Conservation (phyloP, 2,113 vertebrate species). For the Cyrtonyx montezumae region DNA sequence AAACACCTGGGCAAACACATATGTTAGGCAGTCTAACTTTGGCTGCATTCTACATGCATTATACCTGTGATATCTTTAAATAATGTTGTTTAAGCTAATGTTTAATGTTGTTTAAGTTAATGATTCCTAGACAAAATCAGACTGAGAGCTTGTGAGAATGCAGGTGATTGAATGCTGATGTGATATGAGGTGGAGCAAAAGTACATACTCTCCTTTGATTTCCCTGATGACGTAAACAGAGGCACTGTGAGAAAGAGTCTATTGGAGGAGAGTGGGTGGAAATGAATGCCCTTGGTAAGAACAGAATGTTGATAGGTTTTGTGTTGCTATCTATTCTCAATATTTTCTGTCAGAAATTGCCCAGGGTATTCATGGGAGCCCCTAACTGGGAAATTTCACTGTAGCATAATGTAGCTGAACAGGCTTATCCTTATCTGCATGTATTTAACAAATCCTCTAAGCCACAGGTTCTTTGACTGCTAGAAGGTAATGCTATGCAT, state of each 20-base stretch:
- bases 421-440: neutral
- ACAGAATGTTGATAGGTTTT: neutral
- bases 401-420: neutral
- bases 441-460: neutral
- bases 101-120: neutral
- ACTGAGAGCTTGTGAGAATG: neutral
- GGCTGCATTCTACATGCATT: neutral
- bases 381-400: neutral
- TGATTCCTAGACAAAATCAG: neutral
- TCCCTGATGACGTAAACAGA: neutral
- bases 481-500: neutral
- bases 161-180: neutral
- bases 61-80: neutral
- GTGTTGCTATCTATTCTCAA: neutral
- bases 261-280: neutral
- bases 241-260: neutral
- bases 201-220: neutral
- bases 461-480: neutral
- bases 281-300: neutral
- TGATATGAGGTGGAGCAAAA: neutral
- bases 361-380: neutral
- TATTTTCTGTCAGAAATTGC: neutral
- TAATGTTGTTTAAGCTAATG: neutral
- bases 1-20: neutral
- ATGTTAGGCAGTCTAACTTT: conserved; percentile 17